These are phyloP conservation scores for Hippocampus kuda DNA, from an alignment of 2,797 vertebrate genomes.

Conservation along the genomic window DNA sequence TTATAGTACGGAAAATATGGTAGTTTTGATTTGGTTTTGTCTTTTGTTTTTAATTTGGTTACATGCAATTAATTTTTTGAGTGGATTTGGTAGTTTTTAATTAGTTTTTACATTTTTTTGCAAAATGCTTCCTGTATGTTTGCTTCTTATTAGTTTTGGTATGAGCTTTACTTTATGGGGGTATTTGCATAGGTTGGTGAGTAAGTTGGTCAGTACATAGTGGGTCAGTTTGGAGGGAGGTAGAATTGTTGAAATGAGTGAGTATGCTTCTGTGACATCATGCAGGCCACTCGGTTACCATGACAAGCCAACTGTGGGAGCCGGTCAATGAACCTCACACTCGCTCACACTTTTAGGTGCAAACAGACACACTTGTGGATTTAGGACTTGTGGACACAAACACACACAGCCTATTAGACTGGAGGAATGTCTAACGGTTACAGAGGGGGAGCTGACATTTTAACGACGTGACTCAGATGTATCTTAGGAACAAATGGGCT, in stretches of 20 bases:
- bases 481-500: constrained; percentile 30
- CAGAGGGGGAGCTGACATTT: constrained; percentile 10
- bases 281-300: background rate
- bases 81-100: too few species aligned
- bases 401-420: constrained; percentile 6
- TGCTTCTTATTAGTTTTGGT: too few species aligned
- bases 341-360: constrained; percentile 1
- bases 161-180: too few species aligned
- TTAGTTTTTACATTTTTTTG: too few species aligned
- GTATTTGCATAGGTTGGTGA: too few species aligned
- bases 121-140: too few species aligned
- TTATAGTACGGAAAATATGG: too few species aligned
- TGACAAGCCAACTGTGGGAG: constrained; percentile 24
- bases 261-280: background rate
- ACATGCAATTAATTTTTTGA: too few species aligned
- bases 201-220: too few species aligned
- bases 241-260: too few species aligned
- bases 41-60: too few species aligned
- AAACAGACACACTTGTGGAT: constrained; percentile 18
- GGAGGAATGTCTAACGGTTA: constrained; percentile 8
- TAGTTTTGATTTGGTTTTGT: background rate
- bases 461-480: constrained; percentile 32
- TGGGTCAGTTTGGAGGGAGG: too few species aligned
- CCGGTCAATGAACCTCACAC: constrained; percentile 23
- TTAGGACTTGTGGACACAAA: constrained; percentile 4